Evolutionary conservation across 2,113 vertebrate species (phyloP).

Genomic region (Malurus melanocephalus): DNA sequence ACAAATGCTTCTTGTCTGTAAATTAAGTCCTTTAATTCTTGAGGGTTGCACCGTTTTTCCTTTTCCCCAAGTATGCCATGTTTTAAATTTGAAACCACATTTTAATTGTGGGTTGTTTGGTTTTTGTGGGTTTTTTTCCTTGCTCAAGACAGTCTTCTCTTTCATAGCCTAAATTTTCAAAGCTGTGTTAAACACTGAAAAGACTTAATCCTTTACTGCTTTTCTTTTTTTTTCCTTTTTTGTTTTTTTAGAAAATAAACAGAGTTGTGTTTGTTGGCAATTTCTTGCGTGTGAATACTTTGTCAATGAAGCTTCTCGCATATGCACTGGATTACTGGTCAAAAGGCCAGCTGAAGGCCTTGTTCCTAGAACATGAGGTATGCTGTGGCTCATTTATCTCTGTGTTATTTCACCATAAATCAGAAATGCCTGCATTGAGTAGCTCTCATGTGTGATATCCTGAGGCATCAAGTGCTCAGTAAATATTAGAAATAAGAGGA

Average conservation of each 20-base stretch:
- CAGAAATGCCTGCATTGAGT: background rate
- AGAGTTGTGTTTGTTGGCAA: constrained; percentile 93
- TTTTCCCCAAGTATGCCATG: background rate
- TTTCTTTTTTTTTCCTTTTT: background rate
- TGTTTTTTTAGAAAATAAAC: constrained; percentile 79
- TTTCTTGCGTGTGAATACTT: constrained; percentile 94
- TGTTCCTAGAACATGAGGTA: constrained; percentile 85
- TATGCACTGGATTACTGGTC: constrained; percentile 88
- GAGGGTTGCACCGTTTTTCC: background rate
- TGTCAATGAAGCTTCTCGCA: constrained; percentile 94
- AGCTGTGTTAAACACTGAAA: background rate
- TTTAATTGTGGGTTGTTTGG: background rate
- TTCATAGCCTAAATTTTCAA: background rate
- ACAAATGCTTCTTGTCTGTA: background rate
- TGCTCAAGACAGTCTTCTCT: background rate
- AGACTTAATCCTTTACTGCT: constrained; percentile 3
- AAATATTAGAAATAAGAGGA: background rate
- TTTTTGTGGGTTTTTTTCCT: background rate
- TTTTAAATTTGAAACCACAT: background rate
- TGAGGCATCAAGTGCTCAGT: background rate
- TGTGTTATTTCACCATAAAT: background rate
- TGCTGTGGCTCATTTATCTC: background rate
- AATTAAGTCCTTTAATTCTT: background rate
- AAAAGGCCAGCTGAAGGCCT: constrained; percentile 81
- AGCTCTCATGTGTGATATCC: background rate